These are phyloP conservation scores for Zaprionus capensis DNA, from an alignment of 1,140 invertebrate genomes.

Conservation along the genomic window DNA sequence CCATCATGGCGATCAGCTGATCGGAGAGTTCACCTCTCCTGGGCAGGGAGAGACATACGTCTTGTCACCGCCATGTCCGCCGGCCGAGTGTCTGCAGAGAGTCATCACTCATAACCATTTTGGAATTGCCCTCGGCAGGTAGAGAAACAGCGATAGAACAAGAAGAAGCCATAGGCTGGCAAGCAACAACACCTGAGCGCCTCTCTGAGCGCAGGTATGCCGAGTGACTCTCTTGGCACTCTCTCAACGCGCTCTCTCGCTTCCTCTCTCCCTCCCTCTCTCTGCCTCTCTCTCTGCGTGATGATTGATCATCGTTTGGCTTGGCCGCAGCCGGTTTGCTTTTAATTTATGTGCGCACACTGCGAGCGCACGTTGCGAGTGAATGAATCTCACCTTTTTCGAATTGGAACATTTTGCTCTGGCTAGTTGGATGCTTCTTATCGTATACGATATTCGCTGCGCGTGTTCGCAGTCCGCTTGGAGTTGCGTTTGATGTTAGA, in stretches of 20 bases:
- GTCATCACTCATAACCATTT: conserved; percentile 61
- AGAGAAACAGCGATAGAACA: conserved; percentile 32
- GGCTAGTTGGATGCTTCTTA: conserved; percentile 44
- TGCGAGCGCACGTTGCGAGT: conserved; percentile 39
- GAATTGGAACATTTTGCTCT: conserved; percentile 62
- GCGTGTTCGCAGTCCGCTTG: conserved; percentile 36
- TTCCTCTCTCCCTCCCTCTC: conserved; percentile 16
- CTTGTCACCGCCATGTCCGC: conserved; percentile 60
- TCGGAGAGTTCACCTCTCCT: conserved; percentile 14
- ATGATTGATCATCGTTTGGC: conserved; percentile 77
- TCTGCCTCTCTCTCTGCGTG: conserved; percentile 31
- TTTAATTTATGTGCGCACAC: conserved; percentile 63
- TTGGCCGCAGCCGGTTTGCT: conserved; percentile 62
- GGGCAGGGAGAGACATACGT: conserved; percentile 32
- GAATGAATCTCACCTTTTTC: conserved; percentile 78
- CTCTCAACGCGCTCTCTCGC: neutral
- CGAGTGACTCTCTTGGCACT: conserved; percentile 5
- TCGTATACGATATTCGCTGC: conserved; percentile 70
- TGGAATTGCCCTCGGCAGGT: conserved; percentile 52
- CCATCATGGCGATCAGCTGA: conserved; percentile 77
- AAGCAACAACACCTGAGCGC: conserved; percentile 39
- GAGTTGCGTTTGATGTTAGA: conserved; percentile 46
- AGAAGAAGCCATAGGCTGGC: neutral
- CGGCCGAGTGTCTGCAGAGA: conserved; percentile 53
- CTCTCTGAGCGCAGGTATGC: conserved; percentile 60